Evolutionary conservation across 2,113 vertebrate genomes (phyloP).

Genomic region (Gymnorhina tibicen): DNA sequence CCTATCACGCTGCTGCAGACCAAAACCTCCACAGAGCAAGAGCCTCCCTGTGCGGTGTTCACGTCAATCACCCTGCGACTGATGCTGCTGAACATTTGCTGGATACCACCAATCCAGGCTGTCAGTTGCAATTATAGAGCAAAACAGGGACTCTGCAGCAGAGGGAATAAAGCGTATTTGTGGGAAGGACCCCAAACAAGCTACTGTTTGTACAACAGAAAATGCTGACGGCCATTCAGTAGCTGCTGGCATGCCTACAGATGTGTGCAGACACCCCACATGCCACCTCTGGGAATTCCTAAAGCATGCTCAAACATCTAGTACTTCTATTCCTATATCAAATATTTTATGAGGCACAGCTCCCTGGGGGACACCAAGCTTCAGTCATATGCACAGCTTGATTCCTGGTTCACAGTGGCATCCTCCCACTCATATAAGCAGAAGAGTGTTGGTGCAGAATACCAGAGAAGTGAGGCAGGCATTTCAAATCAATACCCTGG

Average conservation of each 20-base stretch:
- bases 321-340: not conserved
- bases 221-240: not conserved
- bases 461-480: not conserved
- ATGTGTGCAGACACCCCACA: fast-evolving
- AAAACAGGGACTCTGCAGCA: not conserved
- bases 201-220: not conserved
- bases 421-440: not conserved
- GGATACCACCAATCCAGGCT: not conserved
- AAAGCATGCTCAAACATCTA: not conserved
- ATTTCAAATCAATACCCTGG: not conserved
- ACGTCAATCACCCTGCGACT: not conserved
- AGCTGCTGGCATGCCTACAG: not conserved
- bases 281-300: not conserved
- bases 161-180: not conserved
- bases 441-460: not conserved
- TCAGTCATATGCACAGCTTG: fast-evolving
- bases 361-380: fast-evolving
- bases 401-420: not conserved
- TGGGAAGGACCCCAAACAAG: not conserved
- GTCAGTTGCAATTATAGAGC: not conserved
- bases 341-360: not conserved
- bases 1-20: not conserved
- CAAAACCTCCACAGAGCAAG: not conserved
- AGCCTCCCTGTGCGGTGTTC: not conserved
- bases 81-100: not conserved